Conservation (phyloP, 2,797 vertebrate genomes). For the Peromyscus melanophrys region DNA sequence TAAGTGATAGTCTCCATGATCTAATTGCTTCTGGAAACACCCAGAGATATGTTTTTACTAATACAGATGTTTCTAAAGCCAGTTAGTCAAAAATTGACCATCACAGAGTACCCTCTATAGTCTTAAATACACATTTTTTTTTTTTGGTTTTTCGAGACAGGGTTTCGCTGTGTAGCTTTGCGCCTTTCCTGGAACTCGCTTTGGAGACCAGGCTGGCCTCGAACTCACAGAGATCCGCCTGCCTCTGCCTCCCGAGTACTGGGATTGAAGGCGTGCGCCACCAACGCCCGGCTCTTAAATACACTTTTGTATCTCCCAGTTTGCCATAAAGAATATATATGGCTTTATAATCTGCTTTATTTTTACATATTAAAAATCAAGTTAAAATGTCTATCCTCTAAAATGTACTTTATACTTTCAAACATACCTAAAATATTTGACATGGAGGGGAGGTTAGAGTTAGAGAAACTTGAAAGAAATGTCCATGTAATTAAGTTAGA, state of each 20-base stretch:
- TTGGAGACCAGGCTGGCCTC: no score
- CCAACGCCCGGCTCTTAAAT: no score
- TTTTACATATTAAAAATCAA: constrained; percentile 1
- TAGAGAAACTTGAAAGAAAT: constrained; percentile 64
- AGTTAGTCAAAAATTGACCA: neutral
- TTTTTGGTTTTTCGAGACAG: no score
- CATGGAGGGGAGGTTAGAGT: constrained; percentile 17
- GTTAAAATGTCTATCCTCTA: neutral
- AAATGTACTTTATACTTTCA: constrained; percentile 31
- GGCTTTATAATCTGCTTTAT: constrained; percentile 16
- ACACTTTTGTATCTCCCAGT: constrained; percentile 17
- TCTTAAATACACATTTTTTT: neutral
- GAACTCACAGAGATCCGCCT: no score
- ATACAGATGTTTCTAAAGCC: neutral
- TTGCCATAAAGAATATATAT: neutral
- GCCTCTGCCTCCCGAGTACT: no score
- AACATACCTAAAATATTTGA: constrained; percentile 20
- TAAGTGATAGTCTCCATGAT: neutral
- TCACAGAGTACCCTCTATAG: neutral
- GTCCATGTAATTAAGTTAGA: constrained; percentile 46
- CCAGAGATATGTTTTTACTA: neutral
- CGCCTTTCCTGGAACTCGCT: no score
- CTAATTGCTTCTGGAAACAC: neutral
- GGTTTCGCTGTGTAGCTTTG: no score
- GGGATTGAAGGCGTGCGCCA: no score